Base-by-base conservation (phyloP, 2,113 vertebrate species). In the Nesogale talazaci region DNA sequence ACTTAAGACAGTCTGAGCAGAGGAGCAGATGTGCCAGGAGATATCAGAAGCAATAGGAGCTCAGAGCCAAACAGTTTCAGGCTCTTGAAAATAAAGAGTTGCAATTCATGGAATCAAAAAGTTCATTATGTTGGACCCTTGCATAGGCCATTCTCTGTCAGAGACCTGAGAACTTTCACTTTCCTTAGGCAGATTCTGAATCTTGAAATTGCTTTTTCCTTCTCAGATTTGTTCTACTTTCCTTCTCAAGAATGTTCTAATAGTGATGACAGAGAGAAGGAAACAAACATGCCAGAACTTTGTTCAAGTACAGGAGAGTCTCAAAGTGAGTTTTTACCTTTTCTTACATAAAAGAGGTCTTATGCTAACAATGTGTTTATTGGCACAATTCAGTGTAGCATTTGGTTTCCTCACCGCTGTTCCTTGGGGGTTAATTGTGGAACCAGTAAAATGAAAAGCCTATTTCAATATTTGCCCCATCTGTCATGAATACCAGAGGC, bases 171-270 rank as follows among this genome's bases (percentile, higher is more conserved):
- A 29, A 94, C 38, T 92, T 90, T 40, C 5, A 89, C 12, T 29
- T 59, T 70, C 16, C 23, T 76, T 34, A 4, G 70, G 3, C 27
- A 83, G 52, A 83, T 86, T 86, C 27, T n/a, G 40, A 83, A 40
- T 88, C 79, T 77, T 92, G 29, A 90, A 83, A 95, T 92, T 61
- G 70, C 86, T 92, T 95, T 91, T 25, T 87, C 27, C 63, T 91
- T 89, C 59, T 11, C 14, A 92, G 91, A 59, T 93, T 85, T 38
- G 65, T 88, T 90, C 94, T 75, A 2, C 10, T 89, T 84, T 67
- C 6, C 4, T 84, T 56, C 46, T 65, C 10, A 91, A 38, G n/a
- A 91, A 80, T 4, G 86, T 93, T 93, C 36, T 22, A 46, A 23
- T 84, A 83, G 19, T 85, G 92, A 88, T 83, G 34, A 59, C 10